Evolutionary conservation across 2,888 invertebrate species (phyloP).

Genomic region (Ophion ventricosus): DNA sequence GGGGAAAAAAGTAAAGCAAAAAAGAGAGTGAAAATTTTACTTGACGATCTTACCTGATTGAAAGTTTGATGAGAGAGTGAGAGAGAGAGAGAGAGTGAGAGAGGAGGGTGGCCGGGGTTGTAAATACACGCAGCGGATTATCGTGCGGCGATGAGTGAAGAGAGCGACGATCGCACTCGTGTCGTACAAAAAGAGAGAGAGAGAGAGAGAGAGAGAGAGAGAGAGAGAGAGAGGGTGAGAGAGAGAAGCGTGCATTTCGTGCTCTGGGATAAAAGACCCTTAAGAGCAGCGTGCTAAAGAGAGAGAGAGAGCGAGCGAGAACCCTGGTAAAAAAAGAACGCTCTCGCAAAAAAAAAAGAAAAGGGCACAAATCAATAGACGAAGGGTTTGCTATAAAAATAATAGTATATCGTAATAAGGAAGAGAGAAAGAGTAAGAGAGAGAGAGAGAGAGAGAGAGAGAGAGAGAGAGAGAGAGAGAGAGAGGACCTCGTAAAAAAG

Average conservation of each 20-base stretch:
- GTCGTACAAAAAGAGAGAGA: background rate
- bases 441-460: too few species aligned
- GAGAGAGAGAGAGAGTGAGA: background rate
- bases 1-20: background rate
- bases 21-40: background rate
- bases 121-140: constrained; percentile 23
- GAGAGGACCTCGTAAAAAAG: background rate
- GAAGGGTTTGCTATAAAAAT: background rate
- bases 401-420: too few species aligned
- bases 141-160: constrained; percentile 19
- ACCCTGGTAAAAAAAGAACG: background rate
- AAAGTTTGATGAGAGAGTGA: constrained; percentile 3
- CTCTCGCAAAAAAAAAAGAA: background rate
- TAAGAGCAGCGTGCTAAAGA: too few species aligned
- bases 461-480: background rate
- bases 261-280: too few species aligned
- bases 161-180: constrained; percentile 5
- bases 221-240: background rate
- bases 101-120: background rate
- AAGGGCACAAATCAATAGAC: background rate
- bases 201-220: background rate
- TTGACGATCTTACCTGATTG: background rate
- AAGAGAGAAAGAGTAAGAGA: background rate
- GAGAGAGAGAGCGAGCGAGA: too few species aligned
- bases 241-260: too few species aligned